These are phyloP conservation scores for Incurvaria masculella DNA, from an alignment of 2,888 invertebrate species.

Conservation along the genomic window DNA sequence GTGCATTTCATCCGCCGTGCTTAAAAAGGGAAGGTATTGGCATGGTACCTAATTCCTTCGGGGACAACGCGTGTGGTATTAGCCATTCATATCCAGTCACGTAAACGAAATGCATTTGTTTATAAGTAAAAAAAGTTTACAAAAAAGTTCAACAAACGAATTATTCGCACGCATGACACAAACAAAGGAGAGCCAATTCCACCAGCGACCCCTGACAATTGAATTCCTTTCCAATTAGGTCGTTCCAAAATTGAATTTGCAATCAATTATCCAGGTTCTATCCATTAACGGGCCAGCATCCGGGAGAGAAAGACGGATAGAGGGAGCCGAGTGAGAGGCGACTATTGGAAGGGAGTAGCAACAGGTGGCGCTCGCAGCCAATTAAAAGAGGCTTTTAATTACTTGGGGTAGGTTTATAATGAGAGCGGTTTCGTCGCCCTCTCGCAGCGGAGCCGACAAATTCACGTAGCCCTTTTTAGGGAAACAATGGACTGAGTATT, in stretches of 20 bases:
- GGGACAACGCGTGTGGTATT: no score
- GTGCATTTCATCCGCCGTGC: no score
- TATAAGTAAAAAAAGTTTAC: no score
- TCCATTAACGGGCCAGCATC: conserved; percentile 53
- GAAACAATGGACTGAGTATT: no score
- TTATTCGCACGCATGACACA: no score
- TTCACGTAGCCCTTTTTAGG: no score
- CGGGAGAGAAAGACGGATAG: conserved; percentile 24
- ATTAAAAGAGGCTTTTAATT: conserved; percentile 55
- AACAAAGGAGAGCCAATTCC: background rate
- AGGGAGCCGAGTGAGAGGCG: conserved; percentile 21
- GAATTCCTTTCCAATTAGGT: conserved; percentile 48
- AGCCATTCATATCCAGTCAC: no score
- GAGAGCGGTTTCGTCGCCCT: conserved; percentile 34
- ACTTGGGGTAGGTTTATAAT: conserved; percentile 50
- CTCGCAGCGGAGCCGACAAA: no score
- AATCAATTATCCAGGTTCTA: conserved; percentile 37
- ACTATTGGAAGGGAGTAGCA: conserved; percentile 25
- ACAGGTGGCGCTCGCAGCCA: conserved; percentile 51
- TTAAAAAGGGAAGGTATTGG: no score
- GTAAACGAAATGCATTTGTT: no score
- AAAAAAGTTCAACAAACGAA: no score
- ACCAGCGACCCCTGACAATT: conserved; percentile 31
- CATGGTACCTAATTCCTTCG: no score
- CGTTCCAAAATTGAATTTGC: conserved; percentile 48